Base-by-base conservation (phyloP, 2,113 vertebrate species). In the Notiomystis cincta region DNA sequence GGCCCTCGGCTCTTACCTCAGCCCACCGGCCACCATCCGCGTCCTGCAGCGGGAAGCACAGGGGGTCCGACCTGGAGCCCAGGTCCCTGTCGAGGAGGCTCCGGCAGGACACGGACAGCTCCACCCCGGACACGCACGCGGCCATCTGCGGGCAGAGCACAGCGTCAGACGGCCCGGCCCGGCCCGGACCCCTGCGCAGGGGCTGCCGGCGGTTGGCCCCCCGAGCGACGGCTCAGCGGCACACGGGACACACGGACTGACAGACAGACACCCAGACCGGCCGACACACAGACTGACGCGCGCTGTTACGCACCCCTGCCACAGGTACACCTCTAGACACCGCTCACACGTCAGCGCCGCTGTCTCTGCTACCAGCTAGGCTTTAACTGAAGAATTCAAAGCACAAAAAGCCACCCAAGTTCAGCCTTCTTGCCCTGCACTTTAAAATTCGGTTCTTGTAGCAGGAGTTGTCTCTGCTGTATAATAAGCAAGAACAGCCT, bases 21-120 rank as follows among this genome's bases (percentile, higher is more conserved):
- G 94, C 95, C 99, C 99, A 99, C 11, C 18, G 97, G 71, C 98
- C 98, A 9, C 96, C 98, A n/a, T 98, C 98, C n/a, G 94, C 69
- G 51, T 97, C 98, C 97, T 98, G 99, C 28, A 98, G 98, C 94
- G 99, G 96, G 30, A 99, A 98, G n/a, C 99, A 99, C 38, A 99
- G 97, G 1, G 99, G 99, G 67, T 99, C 99, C 7, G 99, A 99
- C 82, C 98, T 98, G 44, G 99, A 99, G 17, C 98, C 97, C 15
- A 99, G 93, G 96, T 99, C 99, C 96, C 98, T 98, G 96, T 99
- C 98, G 93, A 99, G 98, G 45, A 99, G 98, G 94, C 98, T 96
- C 28, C 96, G 91, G 95, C 99, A 99, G 87, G 98, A 98, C 92
- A 99, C 88, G 8, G 98, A 98, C 73, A 99, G 98, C 97, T 99